These are phyloP conservation scores for Gymnoscopelus braueri DNA, from an alignment of 2,797 vertebrate genomes.

Conservation along the genomic window DNA sequence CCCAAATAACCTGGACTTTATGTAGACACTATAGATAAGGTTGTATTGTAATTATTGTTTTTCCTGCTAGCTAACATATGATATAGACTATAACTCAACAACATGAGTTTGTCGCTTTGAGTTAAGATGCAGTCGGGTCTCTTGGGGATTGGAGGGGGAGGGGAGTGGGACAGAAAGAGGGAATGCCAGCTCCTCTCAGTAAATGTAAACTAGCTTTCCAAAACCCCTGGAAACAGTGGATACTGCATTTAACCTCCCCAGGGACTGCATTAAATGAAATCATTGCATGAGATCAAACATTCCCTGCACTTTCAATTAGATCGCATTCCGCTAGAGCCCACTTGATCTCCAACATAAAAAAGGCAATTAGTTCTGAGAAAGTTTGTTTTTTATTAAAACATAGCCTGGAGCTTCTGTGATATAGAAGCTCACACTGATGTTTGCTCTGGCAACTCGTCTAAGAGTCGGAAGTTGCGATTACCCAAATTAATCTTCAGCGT, in stretches of 20 bases:
- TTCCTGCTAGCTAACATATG: too few relatives aligned
- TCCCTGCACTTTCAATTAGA: constrained; percentile 60
- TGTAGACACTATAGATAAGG: too few relatives aligned
- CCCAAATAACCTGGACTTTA: too few relatives aligned
- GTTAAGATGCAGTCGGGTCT: not conserved
- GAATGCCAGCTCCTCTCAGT: constrained; percentile 15
- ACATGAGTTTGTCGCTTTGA: too few relatives aligned
- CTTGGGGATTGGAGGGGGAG: not conserved
- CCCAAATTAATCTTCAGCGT: constrained; percentile 23
- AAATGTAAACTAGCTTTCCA: constrained; percentile 29
- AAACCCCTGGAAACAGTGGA: constrained; percentile 41
- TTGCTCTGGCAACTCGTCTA: constrained; percentile 15
- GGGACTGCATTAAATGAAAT: constrained; percentile 58
- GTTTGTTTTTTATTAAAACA: constrained; percentile 68
- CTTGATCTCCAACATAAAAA: constrained; percentile 61
- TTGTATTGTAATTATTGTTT: too few relatives aligned
- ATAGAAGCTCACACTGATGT: constrained; percentile 28
- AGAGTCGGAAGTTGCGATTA: constrained; percentile 47
- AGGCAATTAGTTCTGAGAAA: constrained; percentile 60
- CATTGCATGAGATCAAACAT: constrained; percentile 60
- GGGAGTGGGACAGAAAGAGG: not conserved
- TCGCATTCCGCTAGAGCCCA: constrained; percentile 51
- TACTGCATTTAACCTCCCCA: constrained; percentile 27
- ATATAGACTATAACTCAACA: too few relatives aligned
- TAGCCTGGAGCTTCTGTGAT: constrained; percentile 49